These are phyloP conservation scores for Drosophila ananassae DNA, from an alignment of 1,140 invertebrate species.

Conservation along the genomic window DNA sequence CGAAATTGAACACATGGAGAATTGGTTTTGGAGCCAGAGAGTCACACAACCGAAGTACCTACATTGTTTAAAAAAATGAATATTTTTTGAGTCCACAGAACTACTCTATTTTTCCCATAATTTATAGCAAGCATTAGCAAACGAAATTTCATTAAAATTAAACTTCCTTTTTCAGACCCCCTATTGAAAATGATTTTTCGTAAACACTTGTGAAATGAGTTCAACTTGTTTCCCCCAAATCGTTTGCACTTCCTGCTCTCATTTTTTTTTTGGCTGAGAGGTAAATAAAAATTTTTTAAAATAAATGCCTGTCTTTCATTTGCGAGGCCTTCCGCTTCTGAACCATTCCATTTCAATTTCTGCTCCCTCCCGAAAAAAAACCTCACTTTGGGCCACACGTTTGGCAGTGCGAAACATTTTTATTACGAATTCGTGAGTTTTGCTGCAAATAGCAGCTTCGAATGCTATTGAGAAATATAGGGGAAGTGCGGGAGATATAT, in stretches of 20 bases:
- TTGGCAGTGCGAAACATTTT: conserved; percentile 71
- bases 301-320: conserved; percentile 37
- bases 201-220: conserved; percentile 33
- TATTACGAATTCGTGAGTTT: conserved; percentile 79
- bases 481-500: conserved; percentile 35
- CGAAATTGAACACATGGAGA: conserved; percentile 55
- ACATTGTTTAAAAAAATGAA: no score
- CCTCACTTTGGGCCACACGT: conserved; percentile 64
- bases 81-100: no score
- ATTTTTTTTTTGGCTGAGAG: conserved; percentile 9
- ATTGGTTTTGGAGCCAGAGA: conserved; percentile 17
- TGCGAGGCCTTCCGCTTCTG: conserved; percentile 12
- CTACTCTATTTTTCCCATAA: no score
- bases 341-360: conserved; percentile 25
- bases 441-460: conserved; percentile 59
- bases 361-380: conserved; percentile 21
- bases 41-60: conserved; percentile 1
- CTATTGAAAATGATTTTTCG: background rate
- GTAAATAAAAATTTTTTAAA: conserved; percentile 38
- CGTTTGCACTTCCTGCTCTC: conserved; percentile 15
- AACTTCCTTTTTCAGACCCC: no score
- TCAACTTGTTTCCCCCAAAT: conserved; percentile 30
- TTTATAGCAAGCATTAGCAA: background rate
- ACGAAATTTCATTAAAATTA: background rate
- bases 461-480: conserved; percentile 25